Evolutionary conservation across 2,797 vertebrate genomes (phyloP), one percentile per base, ranked within the genome.

Genomic region (Tapirus indicus): DNA sequence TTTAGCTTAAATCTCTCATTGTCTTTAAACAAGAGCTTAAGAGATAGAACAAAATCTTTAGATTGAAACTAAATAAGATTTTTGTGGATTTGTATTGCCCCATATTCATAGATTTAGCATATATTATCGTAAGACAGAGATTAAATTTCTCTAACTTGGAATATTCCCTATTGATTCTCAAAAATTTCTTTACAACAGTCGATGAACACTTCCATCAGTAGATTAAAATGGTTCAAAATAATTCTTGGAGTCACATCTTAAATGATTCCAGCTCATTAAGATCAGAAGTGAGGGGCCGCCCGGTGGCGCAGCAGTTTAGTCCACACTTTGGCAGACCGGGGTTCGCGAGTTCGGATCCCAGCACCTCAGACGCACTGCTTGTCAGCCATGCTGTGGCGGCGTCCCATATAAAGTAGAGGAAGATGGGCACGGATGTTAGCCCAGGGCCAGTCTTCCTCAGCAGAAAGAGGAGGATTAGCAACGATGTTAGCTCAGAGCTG

Each of bases 1-100:
- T 82, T 96, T 78, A 91, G 14, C 54, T 77, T 80, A 94, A 87
- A 89, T 6, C 25, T 20, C 27, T 90, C 38, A 23, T 89, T 96
- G 80, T 94, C 58, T 97, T 96, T 96, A 85, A 97, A 83, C 66
- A 47, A 66, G 47, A 94, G 29, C 41, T 94, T 94, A 82, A 96
- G 54, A 93, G 95, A 87, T 14, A 47, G 0, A n/a, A 41, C 8
- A 89, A 71, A 91, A 66, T 92, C 52, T 98, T 93, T 87, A 29
- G 49, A 92, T 92, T 56, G 35, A 91, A 77, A 18, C n/a, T 95
- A 80, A 92, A 32, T 41, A 74, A 82, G 49, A 80, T 93, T 72
- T 72, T 75, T 66, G 2, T 84, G 66, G 49, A 88, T 95, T 92
- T 79, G 17, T 27, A 49, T 60, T 66, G 10, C 7, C 60, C 49